Conservation (phyloP, 2,797 vertebrate genomes). For the Pseudomugil tenellus region DNA sequence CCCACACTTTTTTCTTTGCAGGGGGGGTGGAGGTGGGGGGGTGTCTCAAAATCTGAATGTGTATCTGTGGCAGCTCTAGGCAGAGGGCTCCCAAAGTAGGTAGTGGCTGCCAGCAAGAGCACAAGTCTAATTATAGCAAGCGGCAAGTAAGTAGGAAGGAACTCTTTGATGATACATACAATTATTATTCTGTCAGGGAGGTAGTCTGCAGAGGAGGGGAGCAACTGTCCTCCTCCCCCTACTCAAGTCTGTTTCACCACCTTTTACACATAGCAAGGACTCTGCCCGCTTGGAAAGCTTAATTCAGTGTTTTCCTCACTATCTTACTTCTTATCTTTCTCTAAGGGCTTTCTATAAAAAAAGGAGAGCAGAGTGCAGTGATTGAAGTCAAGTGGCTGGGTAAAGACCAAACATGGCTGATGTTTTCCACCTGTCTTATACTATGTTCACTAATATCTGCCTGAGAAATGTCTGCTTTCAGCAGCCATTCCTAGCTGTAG, state of each 20-base stretch:
- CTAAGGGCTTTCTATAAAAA: constrained; percentile 47
- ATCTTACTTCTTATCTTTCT: constrained; percentile 55
- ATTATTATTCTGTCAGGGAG: constrained; percentile 62
- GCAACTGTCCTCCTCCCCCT: constrained; percentile 27
- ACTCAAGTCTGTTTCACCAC: constrained; percentile 31
- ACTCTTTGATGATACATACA: constrained; percentile 66
- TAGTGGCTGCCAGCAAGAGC: constrained; percentile 50
- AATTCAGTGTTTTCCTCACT: constrained; percentile 30
- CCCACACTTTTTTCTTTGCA: constrained; percentile 42
- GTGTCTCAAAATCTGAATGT: constrained; percentile 53
- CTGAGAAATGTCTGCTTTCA: constrained; percentile 45
- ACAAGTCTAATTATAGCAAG: constrained; percentile 68
- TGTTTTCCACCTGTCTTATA: constrained; percentile 60
- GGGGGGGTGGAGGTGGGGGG: too few species aligned
- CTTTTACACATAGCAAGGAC: constrained; percentile 30
- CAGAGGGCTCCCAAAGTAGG: constrained; percentile 46
- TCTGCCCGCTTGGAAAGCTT: constrained; percentile 28
- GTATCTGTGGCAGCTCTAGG: constrained; percentile 32
- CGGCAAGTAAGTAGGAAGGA: constrained; percentile 68
- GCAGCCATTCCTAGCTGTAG: constrained; percentile 15
- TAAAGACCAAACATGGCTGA: constrained; percentile 57
- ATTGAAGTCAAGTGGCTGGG: constrained; percentile 60
- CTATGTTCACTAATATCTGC: constrained; percentile 51
- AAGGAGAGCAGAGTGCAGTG: constrained; percentile 38
- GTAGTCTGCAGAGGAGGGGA: constrained; percentile 39